Base-by-base conservation (phyloP, 2,888 invertebrate genomes). In the Perizoma affinitatum region DNA sequence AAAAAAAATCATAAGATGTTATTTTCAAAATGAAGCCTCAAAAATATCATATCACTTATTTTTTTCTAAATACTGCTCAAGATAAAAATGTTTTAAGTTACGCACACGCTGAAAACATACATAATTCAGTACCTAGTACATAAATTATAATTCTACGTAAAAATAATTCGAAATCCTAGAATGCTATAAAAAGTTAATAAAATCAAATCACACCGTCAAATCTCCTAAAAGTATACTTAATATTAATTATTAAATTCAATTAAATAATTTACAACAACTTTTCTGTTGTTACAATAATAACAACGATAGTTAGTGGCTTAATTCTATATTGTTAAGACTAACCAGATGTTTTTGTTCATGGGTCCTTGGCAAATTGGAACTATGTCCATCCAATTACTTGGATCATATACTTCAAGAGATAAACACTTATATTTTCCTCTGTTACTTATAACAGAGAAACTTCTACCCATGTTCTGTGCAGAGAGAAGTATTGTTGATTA, bases 231-330 rank as follows among this genome's bases (percentile, higher is more conserved):
- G 71, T 81, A 83, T 76, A 82, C 81, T 83, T 81, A 86, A 85
- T 79, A 77, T 81, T 76, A 75, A 80, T 80, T 74, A 79, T 84
- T 87, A 87, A 88, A 88, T 86, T 88, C 84, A 86, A 83, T 87
- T 79, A 87, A 90, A 86, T 88, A 87, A 85, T 87, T 88, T 87
- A 89, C 84, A 90, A 88, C 87, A 88, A 90, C 83, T 79, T 80
- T 80, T 75, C 70, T 76, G 86, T 83, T 87, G 88, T 82, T 82
- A 81, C 82, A 81, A 82, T 82, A 83, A 86, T 85, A 88, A 88
- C 86, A 88, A 87, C 84, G 84, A 81, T 83, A 83, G 77, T 82
- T 82, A 82, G 74, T 81, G 80, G 76, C 83, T 83, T 84, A 85
- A 61, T 63, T 71, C 79, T 83, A 83, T 70, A 72, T 71, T 73